phyloP scores from a whole-genome alignment of 2,797 vertebrate species.

The Lithobates pipiens region DNA sequence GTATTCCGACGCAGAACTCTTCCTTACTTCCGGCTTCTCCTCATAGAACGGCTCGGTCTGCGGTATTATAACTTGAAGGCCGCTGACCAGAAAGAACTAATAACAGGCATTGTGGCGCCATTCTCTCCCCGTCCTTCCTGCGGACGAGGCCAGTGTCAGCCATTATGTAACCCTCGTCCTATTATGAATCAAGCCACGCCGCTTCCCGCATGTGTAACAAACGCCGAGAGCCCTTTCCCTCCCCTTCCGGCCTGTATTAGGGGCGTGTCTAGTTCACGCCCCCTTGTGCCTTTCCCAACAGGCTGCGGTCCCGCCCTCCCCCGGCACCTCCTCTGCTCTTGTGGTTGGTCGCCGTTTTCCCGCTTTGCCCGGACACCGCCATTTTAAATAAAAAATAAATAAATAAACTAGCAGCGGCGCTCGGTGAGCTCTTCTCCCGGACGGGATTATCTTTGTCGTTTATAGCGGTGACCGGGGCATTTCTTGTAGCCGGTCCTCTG shows the following conservation, averaged over 20 bases:
- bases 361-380: constrained; percentile 55
- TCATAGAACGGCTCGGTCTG: too few species aligned
- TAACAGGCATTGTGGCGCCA: not conserved
- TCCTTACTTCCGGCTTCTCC: too few species aligned
- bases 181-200: too few species aligned
- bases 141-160: not conserved
- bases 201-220: too few species aligned
- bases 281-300: too few species aligned
- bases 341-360: constrained; percentile 58
- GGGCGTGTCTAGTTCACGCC: too few species aligned
- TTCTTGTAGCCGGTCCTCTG: not conserved
- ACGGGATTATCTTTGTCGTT: not conserved
- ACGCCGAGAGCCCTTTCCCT: too few species aligned
- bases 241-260: not conserved
- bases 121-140: too few species aligned
- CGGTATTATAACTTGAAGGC: not conserved
- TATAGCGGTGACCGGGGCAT: too few species aligned
- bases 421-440: not conserved
- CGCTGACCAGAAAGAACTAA: too few species aligned
- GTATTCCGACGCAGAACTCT: too few species aligned
- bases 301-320: not conserved
- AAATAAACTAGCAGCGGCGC: not conserved
- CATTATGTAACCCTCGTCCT: not conserved
- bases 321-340: constrained; percentile 57
- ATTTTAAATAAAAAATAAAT: constrained; percentile 62